A percentile compares a stretch with the other conserved stretches of the same genome.
phyloP scores from a whole-genome alignment of 2,113 vertebrate genomes.

The Haemorhous mexicanus region DNA sequence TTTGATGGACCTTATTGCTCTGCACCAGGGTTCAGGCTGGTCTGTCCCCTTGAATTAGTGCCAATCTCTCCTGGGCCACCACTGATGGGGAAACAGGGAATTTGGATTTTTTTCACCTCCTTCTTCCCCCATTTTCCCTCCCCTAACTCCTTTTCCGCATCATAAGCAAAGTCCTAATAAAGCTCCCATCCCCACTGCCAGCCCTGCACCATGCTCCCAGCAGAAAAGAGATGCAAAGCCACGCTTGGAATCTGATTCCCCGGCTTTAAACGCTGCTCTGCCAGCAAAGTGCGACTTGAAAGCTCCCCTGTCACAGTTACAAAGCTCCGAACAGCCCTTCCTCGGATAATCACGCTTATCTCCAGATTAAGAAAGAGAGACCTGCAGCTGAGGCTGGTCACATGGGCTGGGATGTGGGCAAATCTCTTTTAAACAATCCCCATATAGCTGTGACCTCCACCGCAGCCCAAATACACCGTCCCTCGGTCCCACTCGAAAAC shows the following conservation, averaged over 20 bases:
- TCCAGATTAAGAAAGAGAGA: conserved; percentile 88
- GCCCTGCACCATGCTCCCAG: conserved; percentile 47
- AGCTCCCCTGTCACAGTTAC: conserved; percentile 86
- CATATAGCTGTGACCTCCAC: conserved; percentile 67
- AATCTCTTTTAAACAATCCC: conserved; percentile 73
- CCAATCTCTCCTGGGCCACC: background rate
- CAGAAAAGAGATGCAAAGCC: conserved; percentile 71
- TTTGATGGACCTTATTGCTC: background rate
- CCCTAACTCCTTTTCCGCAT: conserved; percentile 59
- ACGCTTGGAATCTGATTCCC: conserved; percentile 76
- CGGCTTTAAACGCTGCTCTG: conserved; percentile 78
- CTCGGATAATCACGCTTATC: conserved; percentile 87
- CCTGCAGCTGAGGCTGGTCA: conserved; percentile 83
- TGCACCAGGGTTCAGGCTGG: background rate
- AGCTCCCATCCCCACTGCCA: conserved; percentile 49
- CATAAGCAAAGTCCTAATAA: conserved; percentile 71
- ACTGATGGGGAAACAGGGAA: rapidly evolving
- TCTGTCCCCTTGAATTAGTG: background rate
- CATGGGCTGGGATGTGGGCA: conserved; percentile 69
- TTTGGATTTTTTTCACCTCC: background rate
- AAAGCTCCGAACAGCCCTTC: conserved; percentile 86
- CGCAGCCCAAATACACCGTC: conserved; percentile 36
- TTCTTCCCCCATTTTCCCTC: background rate
- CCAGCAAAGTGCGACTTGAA: conserved; percentile 81
- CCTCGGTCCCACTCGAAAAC: conserved; percentile 17